Base-by-base conservation (phyloP, 2,113 vertebrate species). In the Chaetodon trifascialis region DNA sequence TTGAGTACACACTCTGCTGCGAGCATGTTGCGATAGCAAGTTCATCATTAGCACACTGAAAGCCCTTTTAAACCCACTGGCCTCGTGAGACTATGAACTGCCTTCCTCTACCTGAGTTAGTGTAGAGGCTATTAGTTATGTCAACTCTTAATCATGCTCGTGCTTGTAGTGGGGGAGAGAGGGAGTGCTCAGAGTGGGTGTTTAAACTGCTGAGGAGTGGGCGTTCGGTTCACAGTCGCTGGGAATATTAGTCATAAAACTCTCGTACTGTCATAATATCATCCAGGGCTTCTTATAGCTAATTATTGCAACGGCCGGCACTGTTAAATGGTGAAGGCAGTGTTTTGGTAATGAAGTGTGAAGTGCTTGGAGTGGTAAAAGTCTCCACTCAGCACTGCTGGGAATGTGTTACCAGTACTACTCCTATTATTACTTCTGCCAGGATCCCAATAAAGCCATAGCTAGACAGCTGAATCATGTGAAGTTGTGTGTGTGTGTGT, bases 41-140 rank as follows among this genome's bases (percentile, higher is more conserved):
- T 84, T 87, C 79, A 82, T 90, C 70, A 78, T 88, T 82, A 84
- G 77, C 77, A n/a, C 40, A 25, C 82, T 82, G 85, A 83, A 89
- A 88, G 76, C 89, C 85, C 87, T 91, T 93, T 87, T 55, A 87
- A 88, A 85, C 83, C 82, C 76, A 51, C 52, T 30, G 34, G 47
- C 55, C 84, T 66, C 44, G 38, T 76, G 88, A 87, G 88, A 87
- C 67, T 60, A 30, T 65, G 82, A 80, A 77, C 63, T 65, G 84
- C 85, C 46, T 80, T 63, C 72, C 79, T 73, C 75, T 76, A 80
- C 84, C 88, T 86, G 78, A 67, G 76, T 91, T 80, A 86, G 84
- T 73, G 70, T 70, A 84, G 83, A 82, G 84, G 86, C 92, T 95
- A 93, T 95, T 93, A 91, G 91, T 91, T 90, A 91, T 94, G 90